Evolutionary conservation across 2,888 invertebrate genomes (phyloP).

Genomic region (Troglohyphantes excavatus): DNA sequence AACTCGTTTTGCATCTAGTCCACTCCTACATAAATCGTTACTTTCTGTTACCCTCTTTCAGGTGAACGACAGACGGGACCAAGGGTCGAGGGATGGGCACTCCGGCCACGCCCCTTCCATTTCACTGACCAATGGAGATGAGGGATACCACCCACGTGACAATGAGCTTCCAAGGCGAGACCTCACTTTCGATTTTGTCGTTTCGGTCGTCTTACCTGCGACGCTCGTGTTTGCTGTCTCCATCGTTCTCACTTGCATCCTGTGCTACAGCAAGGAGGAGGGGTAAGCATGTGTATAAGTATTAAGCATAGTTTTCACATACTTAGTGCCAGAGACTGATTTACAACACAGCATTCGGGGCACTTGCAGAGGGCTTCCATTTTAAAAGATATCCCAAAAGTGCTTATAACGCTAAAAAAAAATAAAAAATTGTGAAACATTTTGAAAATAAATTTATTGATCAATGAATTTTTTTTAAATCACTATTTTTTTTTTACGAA

Average conservation of each 20-base stretch:
- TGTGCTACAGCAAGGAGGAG: conserved; percentile 74
- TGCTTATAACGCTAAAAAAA: no score
- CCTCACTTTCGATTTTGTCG: conserved; percentile 72
- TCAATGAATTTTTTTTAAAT: no score
- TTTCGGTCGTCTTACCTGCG: conserved; percentile 73
- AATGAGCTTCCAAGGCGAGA: conserved; percentile 69
- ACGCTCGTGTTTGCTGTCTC: conserved; percentile 66
- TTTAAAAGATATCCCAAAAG: no score
- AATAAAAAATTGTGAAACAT: no score
- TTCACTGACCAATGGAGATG: conserved; percentile 67
- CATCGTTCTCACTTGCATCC: conserved; percentile 62
- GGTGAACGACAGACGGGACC: conserved; percentile 34
- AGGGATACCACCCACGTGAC: conserved; percentile 64
- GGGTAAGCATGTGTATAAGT: conserved; percentile 49
- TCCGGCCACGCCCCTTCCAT: conserved; percentile 69
- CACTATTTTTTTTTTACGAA: no score
- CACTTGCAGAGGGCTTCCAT: no score
- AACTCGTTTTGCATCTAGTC: no score
- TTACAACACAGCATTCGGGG: no score
- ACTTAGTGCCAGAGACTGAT: no score
- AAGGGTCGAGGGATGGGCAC: conserved; percentile 48
- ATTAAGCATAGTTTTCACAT: no score
- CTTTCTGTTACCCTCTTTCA: conserved; percentile 1
- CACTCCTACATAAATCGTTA: no score
- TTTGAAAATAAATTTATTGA: no score